These are phyloP conservation scores for Pteropus alecto DNA, from an alignment of 2,113 vertebrate species.

Conservation along the genomic window DNA sequence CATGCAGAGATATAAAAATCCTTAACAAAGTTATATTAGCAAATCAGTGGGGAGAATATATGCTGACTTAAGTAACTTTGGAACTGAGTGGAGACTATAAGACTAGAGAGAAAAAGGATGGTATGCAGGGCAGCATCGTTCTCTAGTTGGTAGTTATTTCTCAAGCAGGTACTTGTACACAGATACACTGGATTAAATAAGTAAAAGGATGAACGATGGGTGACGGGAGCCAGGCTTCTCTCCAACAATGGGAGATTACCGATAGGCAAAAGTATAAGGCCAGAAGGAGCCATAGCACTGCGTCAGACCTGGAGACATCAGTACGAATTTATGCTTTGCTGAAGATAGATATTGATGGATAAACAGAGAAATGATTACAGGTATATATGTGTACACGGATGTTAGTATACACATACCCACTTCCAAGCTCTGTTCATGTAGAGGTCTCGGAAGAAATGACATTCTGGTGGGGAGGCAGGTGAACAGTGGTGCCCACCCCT, in stretches of 20 bases:
- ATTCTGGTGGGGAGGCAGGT: too few species aligned
- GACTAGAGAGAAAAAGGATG: neutral
- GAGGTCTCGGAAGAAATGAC: neutral
- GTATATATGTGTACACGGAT: neutral
- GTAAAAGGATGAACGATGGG: neutral
- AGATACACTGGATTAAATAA: neutral
- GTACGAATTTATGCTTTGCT: neutral
- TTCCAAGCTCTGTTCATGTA: neutral
- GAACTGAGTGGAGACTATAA: neutral
- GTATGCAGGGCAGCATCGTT: fast-evolving
- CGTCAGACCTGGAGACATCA: neutral
- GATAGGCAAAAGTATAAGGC: neutral
- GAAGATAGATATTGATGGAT: neutral
- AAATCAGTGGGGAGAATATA: neutral
- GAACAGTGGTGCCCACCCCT: too few species aligned
- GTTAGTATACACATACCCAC: neutral
- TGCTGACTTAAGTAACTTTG: neutral
- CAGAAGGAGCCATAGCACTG: neutral
- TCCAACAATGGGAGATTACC: neutral
- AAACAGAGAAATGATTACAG: neutral
- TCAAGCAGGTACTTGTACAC: too few species aligned
- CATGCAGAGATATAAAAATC: neutral
- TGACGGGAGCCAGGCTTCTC: neutral
- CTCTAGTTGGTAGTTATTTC: neutral
- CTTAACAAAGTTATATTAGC: neutral